Percentiles rank a stretch among this genome's conserved stretches.
phyloP scores from a whole-genome alignment of 2,888 invertebrate genomes.

The Prenolepis imparis region DNA sequence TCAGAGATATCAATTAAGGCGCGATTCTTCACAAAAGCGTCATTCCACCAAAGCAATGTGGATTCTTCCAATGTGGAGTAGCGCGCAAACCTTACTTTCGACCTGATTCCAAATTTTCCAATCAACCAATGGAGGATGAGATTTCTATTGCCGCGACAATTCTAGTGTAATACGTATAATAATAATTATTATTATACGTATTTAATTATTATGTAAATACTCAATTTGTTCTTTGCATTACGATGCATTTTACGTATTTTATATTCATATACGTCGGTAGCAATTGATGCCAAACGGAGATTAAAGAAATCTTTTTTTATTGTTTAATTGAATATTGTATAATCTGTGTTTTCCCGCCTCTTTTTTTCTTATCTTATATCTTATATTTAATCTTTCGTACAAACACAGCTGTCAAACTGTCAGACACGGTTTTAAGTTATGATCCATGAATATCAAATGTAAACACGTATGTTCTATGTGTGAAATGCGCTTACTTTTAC shows the following conservation, averaged over 20 bases:
- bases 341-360: neutral
- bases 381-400: neutral
- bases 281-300: neutral
- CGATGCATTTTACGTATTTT: no score
- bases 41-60: constrained; percentile 35
- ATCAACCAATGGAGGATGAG: neutral
- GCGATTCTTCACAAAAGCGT: constrained; percentile 9
- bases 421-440: neutral
- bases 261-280: neutral
- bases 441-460: neutral
- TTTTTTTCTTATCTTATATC: neutral
- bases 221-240: neutral
- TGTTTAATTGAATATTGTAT: neutral
- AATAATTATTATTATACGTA: neutral
- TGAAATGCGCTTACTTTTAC: constrained; percentile 4
- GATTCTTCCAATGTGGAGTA: neutral
- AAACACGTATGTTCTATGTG: neutral
- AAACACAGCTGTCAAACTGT: neutral
- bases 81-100: constrained; percentile 12
- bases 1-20: constrained; percentile 39
- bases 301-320: neutral
- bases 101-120: constrained; percentile 16
- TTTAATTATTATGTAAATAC: neutral
- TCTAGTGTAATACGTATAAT: neutral
- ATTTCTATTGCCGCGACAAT: neutral